Evolutionary conservation across 2,797 vertebrate genomes (phyloP).

Genomic region (Cichlasoma orientale): DNA sequence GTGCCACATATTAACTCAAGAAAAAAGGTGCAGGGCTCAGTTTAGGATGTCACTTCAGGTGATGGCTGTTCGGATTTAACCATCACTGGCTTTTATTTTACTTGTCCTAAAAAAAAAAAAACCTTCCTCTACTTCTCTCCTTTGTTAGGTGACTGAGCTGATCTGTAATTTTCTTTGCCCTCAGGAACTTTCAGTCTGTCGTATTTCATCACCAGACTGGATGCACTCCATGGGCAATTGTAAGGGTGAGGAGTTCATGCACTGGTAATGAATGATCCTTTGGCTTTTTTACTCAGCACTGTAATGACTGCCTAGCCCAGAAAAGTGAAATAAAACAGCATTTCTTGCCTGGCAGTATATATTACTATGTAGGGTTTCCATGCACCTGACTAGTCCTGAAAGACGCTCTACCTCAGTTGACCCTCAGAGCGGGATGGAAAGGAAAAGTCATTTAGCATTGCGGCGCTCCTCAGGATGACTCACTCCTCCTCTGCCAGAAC

Average conservation of each 20-base stretch:
- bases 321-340: constrained; percentile 27
- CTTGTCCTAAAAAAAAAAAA: constrained; percentile 13
- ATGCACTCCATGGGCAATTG: constrained; percentile 54
- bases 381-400: constrained; percentile 57
- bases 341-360: constrained; percentile 30
- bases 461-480: constrained; percentile 65
- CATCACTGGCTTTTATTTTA: neutral
- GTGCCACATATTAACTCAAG: neutral
- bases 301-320: constrained; percentile 35
- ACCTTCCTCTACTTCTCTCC: constrained; percentile 9
- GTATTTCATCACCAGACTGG: constrained; percentile 54
- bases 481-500: constrained; percentile 53
- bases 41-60: neutral
- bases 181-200: constrained; percentile 41
- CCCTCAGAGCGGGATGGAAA: constrained; percentile 50
- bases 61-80: constrained; percentile 2
- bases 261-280: constrained; percentile 46
- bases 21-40: neutral
- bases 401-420: constrained; percentile 60
- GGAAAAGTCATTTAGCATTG: constrained; percentile 71
- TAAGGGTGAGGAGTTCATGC: constrained; percentile 57
- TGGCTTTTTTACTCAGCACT: constrained; percentile 44
- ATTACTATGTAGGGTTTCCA: constrained; percentile 31
- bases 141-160: constrained; percentile 32
- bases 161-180: constrained; percentile 52